Evolutionary conservation across 2,888 invertebrate species (phyloP).

Genomic region (Andrena flavipes): DNA sequence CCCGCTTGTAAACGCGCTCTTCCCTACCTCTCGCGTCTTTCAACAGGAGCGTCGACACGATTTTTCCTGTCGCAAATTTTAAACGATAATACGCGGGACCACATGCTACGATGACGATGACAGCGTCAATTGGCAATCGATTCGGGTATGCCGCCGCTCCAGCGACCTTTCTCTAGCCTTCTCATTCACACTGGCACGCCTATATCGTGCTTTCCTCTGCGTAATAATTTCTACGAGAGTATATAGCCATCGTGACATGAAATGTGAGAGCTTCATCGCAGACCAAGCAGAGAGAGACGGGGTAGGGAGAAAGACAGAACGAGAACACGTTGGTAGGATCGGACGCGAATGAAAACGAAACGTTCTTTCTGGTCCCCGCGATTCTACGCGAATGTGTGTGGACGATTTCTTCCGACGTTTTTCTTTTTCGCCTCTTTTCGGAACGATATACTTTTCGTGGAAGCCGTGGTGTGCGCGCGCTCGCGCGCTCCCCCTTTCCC

Average conservation of each 20-base stretch:
- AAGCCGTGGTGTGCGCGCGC: constrained; percentile 12
- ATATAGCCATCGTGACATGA: not conserved
- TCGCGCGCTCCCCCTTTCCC: not conserved
- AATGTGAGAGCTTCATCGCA: constrained; percentile 2
- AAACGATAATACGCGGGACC: constrained; percentile 30
- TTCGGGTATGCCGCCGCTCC: constrained; percentile 63
- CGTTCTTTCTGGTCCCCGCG: constrained; percentile 46
- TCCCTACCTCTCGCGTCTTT: constrained; percentile 36
- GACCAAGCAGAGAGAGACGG: not conserved
- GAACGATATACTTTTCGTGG: constrained; percentile 15
- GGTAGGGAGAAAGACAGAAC: not conserved
- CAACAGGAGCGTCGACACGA: constrained; percentile 61
- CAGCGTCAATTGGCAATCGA: constrained; percentile 44
- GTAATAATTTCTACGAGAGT: constrained; percentile 58
- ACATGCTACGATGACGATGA: constrained; percentile 36
- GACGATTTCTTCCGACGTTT: constrained; percentile 32
- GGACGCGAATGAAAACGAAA: constrained; percentile 56
- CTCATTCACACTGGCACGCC: constrained; percentile 71
- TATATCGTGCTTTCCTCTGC: constrained; percentile 51
- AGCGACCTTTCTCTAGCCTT: constrained; percentile 63
- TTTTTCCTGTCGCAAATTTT: constrained; percentile 65
- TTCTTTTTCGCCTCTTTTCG: constrained; percentile 33
- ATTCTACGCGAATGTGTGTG: constrained; percentile 55
- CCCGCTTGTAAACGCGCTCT: constrained; percentile 37
- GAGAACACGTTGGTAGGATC: constrained; percentile 35